Percentiles rank a stretch among this genome's conserved stretches.
phyloP scores from a whole-genome alignment of 2,797 vertebrate species.

The Nannoperca obscura region DNA sequence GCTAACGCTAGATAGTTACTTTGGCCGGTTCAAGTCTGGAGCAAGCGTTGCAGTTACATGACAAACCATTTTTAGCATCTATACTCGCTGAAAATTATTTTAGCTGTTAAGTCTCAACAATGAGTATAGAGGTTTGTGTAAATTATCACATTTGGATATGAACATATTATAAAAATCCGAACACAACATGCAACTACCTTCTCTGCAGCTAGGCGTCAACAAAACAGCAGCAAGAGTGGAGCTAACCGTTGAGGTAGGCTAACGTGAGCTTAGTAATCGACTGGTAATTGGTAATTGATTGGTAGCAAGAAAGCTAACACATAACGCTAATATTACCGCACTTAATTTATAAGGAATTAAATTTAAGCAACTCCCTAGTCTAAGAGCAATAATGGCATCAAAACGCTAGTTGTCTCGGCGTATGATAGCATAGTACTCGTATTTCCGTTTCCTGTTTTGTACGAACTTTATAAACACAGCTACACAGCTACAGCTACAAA shows the following conservation, averaged over 20 bases:
- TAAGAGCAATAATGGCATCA: neutral
- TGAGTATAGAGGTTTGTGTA: neutral
- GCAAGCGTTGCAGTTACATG: too few species aligned
- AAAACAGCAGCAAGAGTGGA: slow-evolving; percentile 2
- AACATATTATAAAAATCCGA: neutral
- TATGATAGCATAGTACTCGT: accelerated
- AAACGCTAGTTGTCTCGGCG: neutral
- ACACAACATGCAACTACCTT: slow-evolving; percentile 37
- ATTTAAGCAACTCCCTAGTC: accelerated
- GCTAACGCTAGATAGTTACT: neutral
- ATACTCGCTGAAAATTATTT: neutral
- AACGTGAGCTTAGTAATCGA: neutral
- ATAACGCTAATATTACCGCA: neutral
- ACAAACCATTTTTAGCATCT: neutral
- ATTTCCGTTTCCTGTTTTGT: slow-evolving; percentile 75
- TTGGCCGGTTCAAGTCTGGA: too few species aligned
- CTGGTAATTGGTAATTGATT: too few species aligned
- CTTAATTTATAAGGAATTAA: neutral
- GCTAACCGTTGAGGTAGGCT: slow-evolving; percentile 3
- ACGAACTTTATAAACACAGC: slow-evolving; percentile 71
- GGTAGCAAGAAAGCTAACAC: neutral
- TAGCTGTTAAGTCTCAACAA: neutral
- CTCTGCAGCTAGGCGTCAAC: slow-evolving; percentile 48
- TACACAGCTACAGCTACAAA: too few species aligned
- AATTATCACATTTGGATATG: neutral